A percentile compares a stretch with the other conserved stretches of the same genome.
These are phyloP conservation scores for Polydrusus cervinus DNA, from an alignment of 2,888 invertebrate genomes.

Conservation along the genomic window DNA sequence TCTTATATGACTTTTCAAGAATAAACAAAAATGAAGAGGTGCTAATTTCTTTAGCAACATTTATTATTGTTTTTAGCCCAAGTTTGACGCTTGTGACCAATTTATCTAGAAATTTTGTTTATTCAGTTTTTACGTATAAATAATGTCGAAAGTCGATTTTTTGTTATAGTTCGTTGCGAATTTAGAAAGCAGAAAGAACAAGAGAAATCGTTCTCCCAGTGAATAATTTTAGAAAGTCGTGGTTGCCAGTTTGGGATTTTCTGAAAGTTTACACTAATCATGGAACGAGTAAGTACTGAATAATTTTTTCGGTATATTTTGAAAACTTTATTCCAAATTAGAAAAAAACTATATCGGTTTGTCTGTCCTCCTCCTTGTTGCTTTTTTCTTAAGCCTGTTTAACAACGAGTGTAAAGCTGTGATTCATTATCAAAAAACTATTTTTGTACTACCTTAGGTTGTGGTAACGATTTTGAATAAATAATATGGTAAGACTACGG, in stretches of 20 bases:
- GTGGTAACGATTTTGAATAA: too few relatives aligned
- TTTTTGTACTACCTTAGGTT: too few relatives aligned
- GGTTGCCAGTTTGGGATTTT: not conserved
- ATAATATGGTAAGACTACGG: too few relatives aligned
- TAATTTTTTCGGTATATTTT: too few relatives aligned
- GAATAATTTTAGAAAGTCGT: not conserved
- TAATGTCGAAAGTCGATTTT: not conserved
- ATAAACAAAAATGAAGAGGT: conserved; percentile 13
- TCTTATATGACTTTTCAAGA: conserved; percentile 8
- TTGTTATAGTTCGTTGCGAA: not conserved
- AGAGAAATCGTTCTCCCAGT: not conserved
- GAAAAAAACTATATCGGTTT: too few relatives aligned
- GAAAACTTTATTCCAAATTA: too few relatives aligned
- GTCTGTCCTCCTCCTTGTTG: too few relatives aligned
- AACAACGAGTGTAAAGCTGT: too few relatives aligned
- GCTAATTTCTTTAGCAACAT: conserved; percentile 33
- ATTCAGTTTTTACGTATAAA: conserved; percentile 14
- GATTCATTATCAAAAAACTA: too few relatives aligned
- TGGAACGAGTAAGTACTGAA: conserved; percentile 5
- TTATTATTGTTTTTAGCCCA: not conserved
- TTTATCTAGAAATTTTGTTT: conserved; percentile 37
- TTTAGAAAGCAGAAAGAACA: not conserved
- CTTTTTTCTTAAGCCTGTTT: too few relatives aligned
- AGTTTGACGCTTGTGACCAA: conserved; percentile 15
- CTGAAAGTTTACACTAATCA: not conserved